These are phyloP conservation scores for Pseudopodoces humilis DNA, from an alignment of 2,113 vertebrate genomes.

Conservation along the genomic window DNA sequence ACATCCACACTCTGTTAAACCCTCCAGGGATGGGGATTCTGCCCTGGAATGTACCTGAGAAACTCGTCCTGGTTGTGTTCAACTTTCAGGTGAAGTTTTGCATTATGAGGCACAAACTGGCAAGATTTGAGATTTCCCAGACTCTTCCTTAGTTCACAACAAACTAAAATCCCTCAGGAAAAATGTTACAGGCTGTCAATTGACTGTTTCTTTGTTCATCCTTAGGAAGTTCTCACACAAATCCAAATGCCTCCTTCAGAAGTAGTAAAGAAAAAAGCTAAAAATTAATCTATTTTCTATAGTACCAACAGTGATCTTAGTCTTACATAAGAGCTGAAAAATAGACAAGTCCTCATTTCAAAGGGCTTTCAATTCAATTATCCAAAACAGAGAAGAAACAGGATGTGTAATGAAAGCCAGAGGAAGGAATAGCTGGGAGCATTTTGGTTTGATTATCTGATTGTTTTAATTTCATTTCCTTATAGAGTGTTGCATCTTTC, in stretches of 20 bases:
- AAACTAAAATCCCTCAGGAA: not conserved
- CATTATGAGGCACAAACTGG: not conserved
- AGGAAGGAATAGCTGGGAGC: slow-evolving; percentile 2
- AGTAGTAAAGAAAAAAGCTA: not conserved
- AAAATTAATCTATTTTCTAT: not conserved
- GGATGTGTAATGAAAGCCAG: not conserved
- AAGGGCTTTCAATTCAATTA: slow-evolving; percentile 42
- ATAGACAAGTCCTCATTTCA: not conserved
- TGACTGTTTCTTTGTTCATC: not conserved
- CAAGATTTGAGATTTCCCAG: fast-evolving
- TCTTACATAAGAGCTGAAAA: not conserved
- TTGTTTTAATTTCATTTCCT: slow-evolving; percentile 49
- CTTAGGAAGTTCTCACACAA: not conserved
- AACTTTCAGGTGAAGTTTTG: not conserved
- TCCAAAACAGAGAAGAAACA: not conserved
- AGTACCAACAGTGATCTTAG: not conserved
- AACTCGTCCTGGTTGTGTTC: not conserved
- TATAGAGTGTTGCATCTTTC: not conserved
- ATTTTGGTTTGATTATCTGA: slow-evolving; percentile 9
- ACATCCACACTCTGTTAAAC: not conserved
- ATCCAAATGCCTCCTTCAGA: not conserved
- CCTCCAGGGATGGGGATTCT: not conserved
- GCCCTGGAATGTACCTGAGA: not conserved
- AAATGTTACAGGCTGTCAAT: not conserved
- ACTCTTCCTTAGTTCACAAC: not conserved